Conservation (phyloP, 2,113 vertebrate species). For the Plestiodon gilberti region DNA sequence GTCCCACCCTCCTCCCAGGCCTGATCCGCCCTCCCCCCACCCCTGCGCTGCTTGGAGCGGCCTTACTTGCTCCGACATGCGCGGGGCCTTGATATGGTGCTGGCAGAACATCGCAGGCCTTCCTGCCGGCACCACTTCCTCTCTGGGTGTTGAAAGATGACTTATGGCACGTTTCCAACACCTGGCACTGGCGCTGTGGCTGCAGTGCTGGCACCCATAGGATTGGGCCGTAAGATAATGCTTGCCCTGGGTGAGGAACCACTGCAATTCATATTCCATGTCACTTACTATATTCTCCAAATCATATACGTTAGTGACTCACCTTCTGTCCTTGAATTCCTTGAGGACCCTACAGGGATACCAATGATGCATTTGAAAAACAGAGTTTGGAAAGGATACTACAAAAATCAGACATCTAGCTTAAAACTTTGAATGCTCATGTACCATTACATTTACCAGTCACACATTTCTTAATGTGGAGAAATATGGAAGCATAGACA, state of each 20-base stretch:
- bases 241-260: constrained; percentile 14
- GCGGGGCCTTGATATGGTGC: too few relatives aligned
- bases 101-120: too few relatives aligned
- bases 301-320: constrained; percentile 70
- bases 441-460: background rate
- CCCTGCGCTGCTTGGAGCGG: too few relatives aligned
- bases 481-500: background rate
- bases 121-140: too few relatives aligned
- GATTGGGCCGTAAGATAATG: too few relatives aligned
- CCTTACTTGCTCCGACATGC: too few relatives aligned
- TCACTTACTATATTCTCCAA: constrained; percentile 49
- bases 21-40: too few relatives aligned
- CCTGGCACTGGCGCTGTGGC: too few relatives aligned
- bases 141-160: too few relatives aligned
- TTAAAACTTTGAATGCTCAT: background rate
- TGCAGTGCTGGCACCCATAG: too few relatives aligned
- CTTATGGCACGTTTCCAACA: too few relatives aligned
- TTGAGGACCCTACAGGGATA: constrained; percentile 84
- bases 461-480: background rate
- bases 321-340: constrained; percentile 93
- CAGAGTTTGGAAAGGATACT: background rate
- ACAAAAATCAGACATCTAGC: background rate
- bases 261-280: constrained; percentile 26
- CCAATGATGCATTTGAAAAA: constrained; percentile 39
- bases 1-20: too few relatives aligned